A percentile compares a stretch with the other conserved stretches of the same genome.
Evolutionary conservation across 2,113 vertebrate species (phyloP).

Genomic region (Oophaga pumilio): DNA sequence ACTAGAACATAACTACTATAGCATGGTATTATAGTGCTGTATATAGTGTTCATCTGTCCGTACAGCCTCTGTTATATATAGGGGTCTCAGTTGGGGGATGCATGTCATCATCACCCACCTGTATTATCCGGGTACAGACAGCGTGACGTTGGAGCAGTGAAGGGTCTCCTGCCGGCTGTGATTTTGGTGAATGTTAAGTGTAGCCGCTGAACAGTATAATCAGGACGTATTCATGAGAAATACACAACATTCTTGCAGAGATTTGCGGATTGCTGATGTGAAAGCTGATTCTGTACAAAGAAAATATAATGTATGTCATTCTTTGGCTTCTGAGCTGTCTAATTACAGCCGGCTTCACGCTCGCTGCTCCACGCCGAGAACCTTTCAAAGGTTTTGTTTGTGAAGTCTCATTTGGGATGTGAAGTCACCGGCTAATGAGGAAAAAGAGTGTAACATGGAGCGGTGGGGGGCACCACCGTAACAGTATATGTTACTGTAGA

Average conservation of each 20-base stretch:
- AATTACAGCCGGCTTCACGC: conserved; percentile 8
- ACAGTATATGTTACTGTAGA: not conserved
- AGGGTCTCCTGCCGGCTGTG: not conserved
- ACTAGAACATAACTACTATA: no score
- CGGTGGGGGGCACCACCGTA: not conserved
- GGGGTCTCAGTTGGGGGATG: not conserved
- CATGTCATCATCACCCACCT: not conserved
- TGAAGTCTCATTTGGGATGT: conserved; percentile 4
- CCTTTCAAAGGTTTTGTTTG: conserved; percentile 34
- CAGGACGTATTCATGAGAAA: conserved; percentile 41
- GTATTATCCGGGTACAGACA: not conserved
- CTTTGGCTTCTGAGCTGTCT: conserved; percentile 12
- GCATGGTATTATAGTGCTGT: not conserved
- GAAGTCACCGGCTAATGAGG: not conserved
- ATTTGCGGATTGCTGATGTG: not conserved
- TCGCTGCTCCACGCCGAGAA: conserved; percentile 1
- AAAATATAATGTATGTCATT: conserved; percentile 40
- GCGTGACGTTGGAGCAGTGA: not conserved
- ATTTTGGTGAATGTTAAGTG: conserved; percentile 9
- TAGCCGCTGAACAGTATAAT: conserved; percentile 15
- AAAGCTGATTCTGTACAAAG: conserved; percentile 37
- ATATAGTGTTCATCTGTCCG: not conserved
- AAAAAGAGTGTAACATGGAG: not conserved
- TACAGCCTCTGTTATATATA: not conserved
- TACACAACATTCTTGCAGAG: conserved; percentile 19